These are phyloP conservation scores for Caenorhabditis tropicalis DNA, from an alignment of 1,140 invertebrate genomes.

Conservation along the genomic window DNA sequence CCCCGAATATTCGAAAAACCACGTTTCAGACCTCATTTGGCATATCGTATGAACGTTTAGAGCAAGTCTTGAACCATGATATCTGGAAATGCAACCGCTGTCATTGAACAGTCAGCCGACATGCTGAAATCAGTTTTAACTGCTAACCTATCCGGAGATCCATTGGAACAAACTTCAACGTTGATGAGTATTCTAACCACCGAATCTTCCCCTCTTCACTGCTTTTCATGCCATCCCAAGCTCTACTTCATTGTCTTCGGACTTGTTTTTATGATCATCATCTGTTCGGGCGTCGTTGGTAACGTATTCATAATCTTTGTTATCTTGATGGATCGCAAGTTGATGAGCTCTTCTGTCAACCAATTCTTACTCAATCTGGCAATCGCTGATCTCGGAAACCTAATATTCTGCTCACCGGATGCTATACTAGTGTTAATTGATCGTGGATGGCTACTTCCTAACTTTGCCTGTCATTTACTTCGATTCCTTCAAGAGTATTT, in stretches of 20 bases:
- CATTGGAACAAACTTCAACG: not conserved
- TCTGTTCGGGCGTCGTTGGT: conserved; percentile 47
- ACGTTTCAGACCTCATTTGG: not conserved
- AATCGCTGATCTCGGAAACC: conserved; percentile 58
- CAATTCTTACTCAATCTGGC: conserved; percentile 59
- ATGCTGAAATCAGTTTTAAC: not conserved
- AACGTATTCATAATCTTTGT: conserved; percentile 54
- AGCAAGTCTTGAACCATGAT: not conserved
- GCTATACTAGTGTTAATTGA: conserved; percentile 54
- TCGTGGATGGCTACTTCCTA: conserved; percentile 56
- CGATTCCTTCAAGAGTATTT: conserved; percentile 62
- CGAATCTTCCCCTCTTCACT: not conserved
- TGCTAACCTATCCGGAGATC: not conserved
- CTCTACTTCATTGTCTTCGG: conserved; percentile 16
- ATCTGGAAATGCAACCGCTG: not conserved
- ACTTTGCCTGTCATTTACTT: conserved; percentile 50
- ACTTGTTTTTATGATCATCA: conserved; percentile 42
- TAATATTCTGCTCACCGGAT: conserved; percentile 58
- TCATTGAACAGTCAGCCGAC: not conserved
- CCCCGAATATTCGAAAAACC: not conserved
- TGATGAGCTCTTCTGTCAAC: conserved; percentile 56
- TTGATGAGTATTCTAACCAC: not conserved
- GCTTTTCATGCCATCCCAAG: conserved; percentile 30
- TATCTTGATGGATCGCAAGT: conserved; percentile 52
- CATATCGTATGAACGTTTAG: not conserved